Evolutionary conservation across 2,888 invertebrate species (phyloP), one percentile per base, ranked within the genome.

Genomic region (Rutpela maculata): DNA sequence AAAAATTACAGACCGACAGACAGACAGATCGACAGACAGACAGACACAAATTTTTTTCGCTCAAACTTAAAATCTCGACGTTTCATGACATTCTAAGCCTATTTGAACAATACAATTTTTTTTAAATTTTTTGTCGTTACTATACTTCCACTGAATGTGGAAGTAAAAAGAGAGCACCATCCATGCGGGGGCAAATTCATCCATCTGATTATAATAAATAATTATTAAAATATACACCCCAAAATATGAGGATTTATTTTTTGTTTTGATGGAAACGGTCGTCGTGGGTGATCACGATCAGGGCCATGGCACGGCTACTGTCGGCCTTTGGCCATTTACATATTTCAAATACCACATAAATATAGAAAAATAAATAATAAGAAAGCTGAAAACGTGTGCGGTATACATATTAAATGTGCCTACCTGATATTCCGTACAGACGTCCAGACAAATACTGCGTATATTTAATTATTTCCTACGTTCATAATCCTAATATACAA

Each of bases 261-360:
- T 57, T 59, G 26, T n/a, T 65, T 65, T 35, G 60, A 35, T 17
- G 15, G 22, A 17, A 59, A 12, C 50, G 57, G 65, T 76, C 83
- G 77, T 81, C 86, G 86, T 86, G 85, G 86, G 86, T 85, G 86
- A 86, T 80, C 78, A 55, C 84, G 86, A 86, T 80, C 78, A 55
- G 56, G 57, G 43, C 22, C 38, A 43, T 43, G 62, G 70, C 70
- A 73, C 63, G 17, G 26, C 57, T 63, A 69, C 50, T 59, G 26
- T 67, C 66, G 78, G 80, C 81, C 79, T 78, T 81, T 83, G 83
- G 79, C 75, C 80, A 75, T 76, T 83, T 83, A 85, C 84, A 86
- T 85, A 85, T 85, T 85, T 86, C 84, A 85, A 86, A 85, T 85
- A 84, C 84, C 85, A 80, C 83, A 85, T 86, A 86, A 86, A 85